A percentile compares a stretch with the other conserved stretches of the same genome.
Evolutionary conservation across 2,888 invertebrate species (phyloP).

Genomic region (Caenorhabditis zanzibari): DNA sequence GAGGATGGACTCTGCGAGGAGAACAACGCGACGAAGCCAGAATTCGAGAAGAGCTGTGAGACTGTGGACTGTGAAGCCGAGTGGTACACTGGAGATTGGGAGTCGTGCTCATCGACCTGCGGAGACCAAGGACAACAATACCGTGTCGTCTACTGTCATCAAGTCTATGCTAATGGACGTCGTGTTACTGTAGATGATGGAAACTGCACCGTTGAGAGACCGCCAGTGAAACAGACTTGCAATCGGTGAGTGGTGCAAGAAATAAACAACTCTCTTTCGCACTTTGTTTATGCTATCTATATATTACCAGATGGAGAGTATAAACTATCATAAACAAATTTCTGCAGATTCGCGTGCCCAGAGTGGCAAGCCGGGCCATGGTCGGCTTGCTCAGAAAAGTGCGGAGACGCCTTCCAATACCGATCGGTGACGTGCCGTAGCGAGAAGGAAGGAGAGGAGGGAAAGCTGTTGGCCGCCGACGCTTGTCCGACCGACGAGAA

Average conservation of each 20-base stretch:
- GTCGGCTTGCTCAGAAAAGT: slow-evolving; percentile 92
- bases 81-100: slow-evolving; percentile 91
- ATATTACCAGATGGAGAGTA: slow-evolving; percentile 45
- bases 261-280: slow-evolving; percentile 41
- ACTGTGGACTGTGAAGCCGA: slow-evolving; percentile 83
- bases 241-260: slow-evolving; percentile 85
- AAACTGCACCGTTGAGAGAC: slow-evolving; percentile 87
- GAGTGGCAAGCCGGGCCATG: slow-evolving; percentile 93
- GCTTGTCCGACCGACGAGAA: slow-evolving; percentile 66
- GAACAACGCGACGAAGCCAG: slow-evolving; percentile 89
- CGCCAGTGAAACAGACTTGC: slow-evolving; percentile 86
- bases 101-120: slow-evolving; percentile 90
- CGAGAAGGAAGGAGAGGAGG: slow-evolving; percentile 85
- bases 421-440: slow-evolving; percentile 83
- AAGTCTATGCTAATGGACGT: slow-evolving; percentile 88
- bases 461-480: slow-evolving; percentile 88
- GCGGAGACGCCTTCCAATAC: slow-evolving; percentile 86
- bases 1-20: slow-evolving; percentile 88
- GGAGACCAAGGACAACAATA: slow-evolving; percentile 87
- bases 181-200: slow-evolving; percentile 89
- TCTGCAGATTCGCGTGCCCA: slow-evolving; percentile 88
- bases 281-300: slow-evolving; percentile 49
- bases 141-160: slow-evolving; percentile 88
- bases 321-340: slow-evolving; percentile 41
- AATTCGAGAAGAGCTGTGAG: slow-evolving; percentile 83